Base-by-base conservation (phyloP, 1,140 invertebrate species). In the Caenorhabditis remanei region DNA sequence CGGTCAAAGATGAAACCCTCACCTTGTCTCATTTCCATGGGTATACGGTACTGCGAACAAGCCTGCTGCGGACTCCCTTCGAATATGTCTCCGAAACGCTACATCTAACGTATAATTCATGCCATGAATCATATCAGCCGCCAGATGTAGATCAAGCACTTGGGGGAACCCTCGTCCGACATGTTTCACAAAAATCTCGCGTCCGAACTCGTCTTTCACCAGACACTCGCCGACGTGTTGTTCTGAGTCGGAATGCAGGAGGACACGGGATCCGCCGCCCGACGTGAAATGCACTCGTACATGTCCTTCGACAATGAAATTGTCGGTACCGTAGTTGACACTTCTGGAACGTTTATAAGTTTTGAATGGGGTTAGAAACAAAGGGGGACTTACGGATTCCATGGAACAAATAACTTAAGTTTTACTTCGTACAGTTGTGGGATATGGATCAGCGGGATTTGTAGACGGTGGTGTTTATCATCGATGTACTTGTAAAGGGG, bases 51-150 rank as follows among this genome's bases (percentile, higher is more conserved):
- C 63, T n/a, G 67, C 21, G 32, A 71, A 67, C 24, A 85, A 24
- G 56, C 85, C 85, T 16, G 21, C 32, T 40, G 50, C 50, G 7
- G 7, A 4, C 11, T 85, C 48, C 11, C 6, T 16, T 4, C 40
- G 9, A 16, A 85, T 79, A n/a, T 55, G 43, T 5, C 67, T 63
- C 21, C 46, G 43, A 24, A 71, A 85, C 19, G 63, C 63, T 24
- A 85, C 32, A 43, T 85, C 63, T n/a, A 85, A n/a, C 7, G 85
- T 71, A 43, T 85, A 85, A 24, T 85, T 85, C 85, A 85, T 85
- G 24, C 46, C 84, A 19, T 85, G 41, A 16, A 85, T 85, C 55
- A 85, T 53, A 24, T 85, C 85, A 43, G 63, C n/a, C 3, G 43
- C 63, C 13, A 67, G 63, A 43, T 85, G 65, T n/a, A 85, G 24